Evolutionary conservation across 2,888 invertebrate species (phyloP), one percentile per base, ranked within the genome.

Genomic region (Theretra japonica): DNA sequence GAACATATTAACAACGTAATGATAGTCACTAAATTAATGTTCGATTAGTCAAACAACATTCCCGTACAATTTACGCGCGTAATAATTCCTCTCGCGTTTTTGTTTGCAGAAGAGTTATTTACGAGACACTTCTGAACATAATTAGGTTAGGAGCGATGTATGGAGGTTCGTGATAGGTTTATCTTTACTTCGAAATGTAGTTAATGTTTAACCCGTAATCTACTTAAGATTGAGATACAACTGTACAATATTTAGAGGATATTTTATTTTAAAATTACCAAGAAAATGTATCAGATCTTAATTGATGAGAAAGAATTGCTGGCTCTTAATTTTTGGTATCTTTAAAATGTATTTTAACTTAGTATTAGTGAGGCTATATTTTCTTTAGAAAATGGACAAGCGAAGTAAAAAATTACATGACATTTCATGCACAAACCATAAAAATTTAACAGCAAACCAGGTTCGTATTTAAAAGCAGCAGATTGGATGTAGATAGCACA

Each of bases 401-500:
- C 15, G 41, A 41, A 0, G 41, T 41, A 41, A 41, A 41, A 33
- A 8, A 33, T 2, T 2, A 33, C 8, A 33, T 11, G 11, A 11
- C 3, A 41, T 41, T 41, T 41, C 15, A 15, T 3, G 41, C 11
- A 41, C 41, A 41, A 33, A 41, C 11, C 41, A 41, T 41, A 11
- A 33, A 33, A 11, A 41, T 41, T 41, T 41, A 15, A 41, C n/a
- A 41, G 11, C 41, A 41, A 41, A 41, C 15, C 41, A 41, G 41
- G 11, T 41, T 41, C 41, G 41, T 41, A 41, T 41, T 33, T 33
- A 41, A 30, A 30, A 69, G 56, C 30, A 21, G 57, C 30, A 59
- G 30, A 60, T 59, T 70, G 48, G 11, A 59, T 69, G 71, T 73
- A 74, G 75, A 73, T 58, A 33, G 41, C 41, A 41, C 41, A 41